Base-by-base conservation (phyloP, 2,113 vertebrate genomes). In the Megaptera novaeangliae region DNA sequence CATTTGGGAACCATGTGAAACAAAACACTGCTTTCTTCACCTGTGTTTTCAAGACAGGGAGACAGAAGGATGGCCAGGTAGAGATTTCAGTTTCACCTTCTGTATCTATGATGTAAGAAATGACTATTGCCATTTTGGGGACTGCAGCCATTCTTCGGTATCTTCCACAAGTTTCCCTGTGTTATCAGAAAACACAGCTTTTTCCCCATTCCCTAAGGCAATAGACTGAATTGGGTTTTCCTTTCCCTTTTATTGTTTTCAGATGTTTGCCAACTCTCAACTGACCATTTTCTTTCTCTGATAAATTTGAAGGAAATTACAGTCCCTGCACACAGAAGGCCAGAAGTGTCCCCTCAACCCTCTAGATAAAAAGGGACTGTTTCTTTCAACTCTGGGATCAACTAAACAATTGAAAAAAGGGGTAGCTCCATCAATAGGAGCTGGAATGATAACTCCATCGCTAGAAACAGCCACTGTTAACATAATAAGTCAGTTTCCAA, bases 181-280 rank as follows among this genome's bases (percentile, higher is more conserved):
- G 49, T 95, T 96, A 97, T 98, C 94, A 95, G 87, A 95, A 92
- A 96, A 81, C 59, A 61, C 94, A 97, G 92, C 27, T 61, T 87
- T 93, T 90, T 7, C 92, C 68, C 36, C 52, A 36, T 75, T 94
- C 78, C 87, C 80, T 59, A 66, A 88, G 94, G 97, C 90, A 81
- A 46, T 69, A 44, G 78, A 57, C 44, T 85, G 57, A 93, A 77
- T 31, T 72, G 59, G 41, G 87, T 69, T 97, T 96, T 81, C 68
- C 83, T 97, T 94, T 97, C 69, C 14, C 17, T 14, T 87, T 81
- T 97, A 96, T 97, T 97, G 95, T 97, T 97, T 93, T 97, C 94
- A 92, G 78, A 95, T 97, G 44, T 97, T 96, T 97, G 77, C 86
- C 69, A 95, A 5, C 59, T 95, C 64, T 78, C 57, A 93, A 41